A percentile compares a stretch with the other conserved stretches of the same genome.
These are phyloP conservation scores for Porites rus DNA, from an alignment of 92 coral and sea anemone species.

Conservation along the genomic window DNA sequence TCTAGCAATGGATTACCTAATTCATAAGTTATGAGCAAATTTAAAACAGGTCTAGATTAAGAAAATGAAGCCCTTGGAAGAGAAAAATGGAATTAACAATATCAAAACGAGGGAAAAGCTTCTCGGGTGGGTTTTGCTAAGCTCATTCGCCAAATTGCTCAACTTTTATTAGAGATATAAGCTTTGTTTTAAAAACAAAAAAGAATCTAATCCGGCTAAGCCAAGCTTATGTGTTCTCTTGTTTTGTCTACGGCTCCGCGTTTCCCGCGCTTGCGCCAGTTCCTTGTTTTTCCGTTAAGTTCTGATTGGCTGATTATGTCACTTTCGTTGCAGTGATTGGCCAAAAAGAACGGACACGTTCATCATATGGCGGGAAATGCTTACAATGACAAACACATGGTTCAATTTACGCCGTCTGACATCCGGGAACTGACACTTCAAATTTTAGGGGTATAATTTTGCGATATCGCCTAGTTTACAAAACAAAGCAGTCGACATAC, in stretches of 20 bases:
- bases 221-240: too few species aligned
- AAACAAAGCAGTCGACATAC: too few species aligned
- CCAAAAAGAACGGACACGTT: neutral
- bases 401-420: neutral
- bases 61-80: neutral
- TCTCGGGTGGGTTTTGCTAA: neutral
- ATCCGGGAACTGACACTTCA: neutral
- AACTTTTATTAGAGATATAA: neutral
- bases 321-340: neutral
- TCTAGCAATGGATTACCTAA: neutral
- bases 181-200: neutral
- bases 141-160: neutral
- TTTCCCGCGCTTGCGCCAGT: neutral
- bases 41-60: too few species aligned
- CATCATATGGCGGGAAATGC: neutral
- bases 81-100: neutral
- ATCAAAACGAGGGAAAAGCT: neutral
- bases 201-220: too few species aligned
- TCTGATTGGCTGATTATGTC: neutral
- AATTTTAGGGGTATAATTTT: neutral
- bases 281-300: neutral
- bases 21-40: too few species aligned
- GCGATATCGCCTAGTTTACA: too few species aligned
- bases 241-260: neutral
- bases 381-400: neutral